Percentiles rank a stretch among this genome's conserved stretches.
Conservation (phyloP, 1,140 invertebrate genomes). For the Batillaria attramentaria region DNA sequence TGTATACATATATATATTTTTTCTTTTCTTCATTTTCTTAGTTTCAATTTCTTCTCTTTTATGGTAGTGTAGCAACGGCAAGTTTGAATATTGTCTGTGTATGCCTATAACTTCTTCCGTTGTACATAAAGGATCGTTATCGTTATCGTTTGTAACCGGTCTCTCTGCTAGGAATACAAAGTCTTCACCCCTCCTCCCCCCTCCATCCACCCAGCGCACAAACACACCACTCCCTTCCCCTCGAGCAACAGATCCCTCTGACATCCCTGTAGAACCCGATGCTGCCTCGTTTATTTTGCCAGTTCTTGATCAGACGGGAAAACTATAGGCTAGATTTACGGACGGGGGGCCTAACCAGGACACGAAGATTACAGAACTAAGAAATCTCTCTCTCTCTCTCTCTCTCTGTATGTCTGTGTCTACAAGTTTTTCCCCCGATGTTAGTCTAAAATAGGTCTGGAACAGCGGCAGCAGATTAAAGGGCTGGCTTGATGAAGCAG, state of each 20-base stretch:
- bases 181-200: neutral
- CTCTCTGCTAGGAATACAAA: neutral
- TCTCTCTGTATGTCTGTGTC: neutral
- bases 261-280: neutral
- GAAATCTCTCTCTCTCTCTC: neutral
- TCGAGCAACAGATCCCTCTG: neutral
- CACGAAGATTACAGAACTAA: no score
- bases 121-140: neutral
- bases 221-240: neutral
- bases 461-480: slow-evolving; percentile 1
- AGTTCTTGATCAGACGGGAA: neutral
- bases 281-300: neutral
- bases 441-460: neutral
- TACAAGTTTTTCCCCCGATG: neutral
- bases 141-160: neutral
- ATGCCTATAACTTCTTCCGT: neutral
- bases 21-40: neutral
- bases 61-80: neutral
- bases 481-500: slow-evolving; percentile 12
- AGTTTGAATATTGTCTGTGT: neutral
- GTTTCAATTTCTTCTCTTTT: neutral
- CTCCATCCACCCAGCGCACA: no score
- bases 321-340: no score
- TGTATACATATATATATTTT: neutral
- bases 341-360: no score